These are phyloP conservation scores for Halictus ligatus DNA, from an alignment of 2,888 invertebrate genomes.

Conservation along the genomic window DNA sequence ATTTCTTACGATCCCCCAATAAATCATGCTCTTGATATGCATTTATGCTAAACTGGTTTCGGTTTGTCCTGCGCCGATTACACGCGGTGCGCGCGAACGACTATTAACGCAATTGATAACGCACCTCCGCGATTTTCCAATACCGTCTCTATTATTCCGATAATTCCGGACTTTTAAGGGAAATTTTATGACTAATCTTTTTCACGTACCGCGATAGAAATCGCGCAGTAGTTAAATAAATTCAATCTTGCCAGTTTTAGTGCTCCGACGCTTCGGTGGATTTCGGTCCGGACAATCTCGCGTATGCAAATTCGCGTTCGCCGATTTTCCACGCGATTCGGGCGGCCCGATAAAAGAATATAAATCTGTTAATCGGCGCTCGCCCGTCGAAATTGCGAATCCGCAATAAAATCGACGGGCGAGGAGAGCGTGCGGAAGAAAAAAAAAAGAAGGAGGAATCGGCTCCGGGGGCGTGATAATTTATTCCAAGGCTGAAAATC, in stretches of 20 bases:
- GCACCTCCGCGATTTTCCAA: background rate
- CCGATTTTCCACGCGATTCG: background rate
- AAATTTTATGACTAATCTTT: no score
- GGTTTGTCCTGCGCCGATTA: background rate
- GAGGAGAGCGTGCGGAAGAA: background rate
- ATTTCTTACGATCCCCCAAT: background rate
- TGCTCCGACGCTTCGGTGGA: background rate
- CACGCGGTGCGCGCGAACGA: background rate
- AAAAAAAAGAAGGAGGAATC: slow-evolving; percentile 2
- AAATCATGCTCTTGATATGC: background rate
- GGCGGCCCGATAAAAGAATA: background rate
- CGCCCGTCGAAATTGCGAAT: slow-evolving; percentile 43
- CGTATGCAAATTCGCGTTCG: background rate
- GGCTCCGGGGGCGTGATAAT: slow-evolving; percentile 43
- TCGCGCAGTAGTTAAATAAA: background rate
- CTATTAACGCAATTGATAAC: background rate
- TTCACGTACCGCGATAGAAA: no score
- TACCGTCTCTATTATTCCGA: no score
- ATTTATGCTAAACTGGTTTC: background rate
- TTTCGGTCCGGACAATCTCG: background rate
- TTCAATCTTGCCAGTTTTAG: background rate
- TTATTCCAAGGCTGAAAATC: slow-evolving; percentile 61
- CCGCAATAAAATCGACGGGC: slow-evolving; percentile 41
- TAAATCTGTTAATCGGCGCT: background rate
- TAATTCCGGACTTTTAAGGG: no score